Evolutionary conservation across 1,140 invertebrate genomes (phyloP).

Genomic region (Patella vulgata): DNA sequence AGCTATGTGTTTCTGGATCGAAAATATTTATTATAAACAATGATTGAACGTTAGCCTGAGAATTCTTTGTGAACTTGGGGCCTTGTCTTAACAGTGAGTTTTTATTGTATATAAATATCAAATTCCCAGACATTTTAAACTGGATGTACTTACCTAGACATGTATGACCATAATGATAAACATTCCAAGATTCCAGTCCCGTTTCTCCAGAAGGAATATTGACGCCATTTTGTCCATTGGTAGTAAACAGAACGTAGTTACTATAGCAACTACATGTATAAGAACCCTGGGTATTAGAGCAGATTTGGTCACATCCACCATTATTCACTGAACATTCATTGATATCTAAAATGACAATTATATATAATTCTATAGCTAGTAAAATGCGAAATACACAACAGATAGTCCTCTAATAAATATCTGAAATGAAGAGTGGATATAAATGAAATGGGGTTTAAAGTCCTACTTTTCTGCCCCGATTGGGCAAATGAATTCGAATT

Average conservation of each 20-base stretch:
- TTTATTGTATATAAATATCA: background rate
- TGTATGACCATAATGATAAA: slow-evolving; percentile 26
- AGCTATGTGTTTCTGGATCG: too few species aligned
- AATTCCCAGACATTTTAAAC: too few species aligned
- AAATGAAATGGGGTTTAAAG: too few species aligned
- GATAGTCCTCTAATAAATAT: too few species aligned
- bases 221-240: slow-evolving; percentile 27
- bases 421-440: too few species aligned
- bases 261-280: slow-evolving; percentile 36
- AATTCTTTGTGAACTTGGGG: too few species aligned
- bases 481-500: too few species aligned
- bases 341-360: slow-evolving; percentile 34
- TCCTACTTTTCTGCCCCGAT: too few species aligned
- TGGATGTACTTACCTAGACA: slow-evolving; percentile 29
- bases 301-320: slow-evolving; percentile 31
- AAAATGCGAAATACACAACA: too few species aligned
- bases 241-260: slow-evolving; percentile 21
- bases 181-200: slow-evolving; percentile 23
- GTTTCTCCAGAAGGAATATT: slow-evolving; percentile 9
- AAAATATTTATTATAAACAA: too few species aligned
- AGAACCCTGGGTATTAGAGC: slow-evolving; percentile 32
- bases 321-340: slow-evolving; percentile 37
- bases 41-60: too few species aligned
- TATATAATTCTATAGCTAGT: background rate
- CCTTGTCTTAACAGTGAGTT: too few species aligned